Percentiles rank a stretch among this genome's conserved stretches.
phyloP scores from a whole-genome alignment of 2,113 vertebrate genomes.

The Caretta caretta region DNA sequence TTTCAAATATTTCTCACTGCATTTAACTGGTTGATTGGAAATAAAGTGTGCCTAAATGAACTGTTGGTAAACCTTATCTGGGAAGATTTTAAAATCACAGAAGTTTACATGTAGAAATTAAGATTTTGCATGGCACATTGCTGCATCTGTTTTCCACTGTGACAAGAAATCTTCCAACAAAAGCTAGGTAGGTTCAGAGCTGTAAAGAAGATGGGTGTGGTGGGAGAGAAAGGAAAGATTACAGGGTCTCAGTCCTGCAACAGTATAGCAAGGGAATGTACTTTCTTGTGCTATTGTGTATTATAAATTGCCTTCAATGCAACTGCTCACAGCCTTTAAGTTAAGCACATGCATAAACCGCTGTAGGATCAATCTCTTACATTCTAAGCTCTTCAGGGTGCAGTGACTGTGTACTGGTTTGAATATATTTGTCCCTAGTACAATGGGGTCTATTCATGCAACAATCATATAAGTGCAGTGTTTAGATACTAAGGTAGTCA shows the following conservation, averaged over 20 bases:
- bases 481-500: not conserved
- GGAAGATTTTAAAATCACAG: not conserved
- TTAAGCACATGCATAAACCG: not conserved
- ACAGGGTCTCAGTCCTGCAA: not conserved
- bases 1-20: not conserved
- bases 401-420: not conserved
- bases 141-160: not conserved
- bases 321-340: not conserved
- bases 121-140: no score
- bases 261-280: not conserved
- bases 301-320: not conserved
- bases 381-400: not conserved
- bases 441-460: not conserved
- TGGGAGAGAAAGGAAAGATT: not conserved
- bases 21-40: not conserved
- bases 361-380: not conserved
- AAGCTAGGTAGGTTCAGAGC: not conserved
- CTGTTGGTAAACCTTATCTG: not conserved
- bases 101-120: not conserved
- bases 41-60: not conserved
- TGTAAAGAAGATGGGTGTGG: not conserved
- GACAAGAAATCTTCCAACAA: not conserved
- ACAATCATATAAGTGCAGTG: not conserved
- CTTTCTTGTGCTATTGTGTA: not conserved
- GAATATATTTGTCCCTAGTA: not conserved